Percentiles rank a stretch among this genome's conserved stretches.
Evolutionary conservation across 2,797 vertebrate genomes (phyloP).

Genomic region (Anabas testudineus): DNA sequence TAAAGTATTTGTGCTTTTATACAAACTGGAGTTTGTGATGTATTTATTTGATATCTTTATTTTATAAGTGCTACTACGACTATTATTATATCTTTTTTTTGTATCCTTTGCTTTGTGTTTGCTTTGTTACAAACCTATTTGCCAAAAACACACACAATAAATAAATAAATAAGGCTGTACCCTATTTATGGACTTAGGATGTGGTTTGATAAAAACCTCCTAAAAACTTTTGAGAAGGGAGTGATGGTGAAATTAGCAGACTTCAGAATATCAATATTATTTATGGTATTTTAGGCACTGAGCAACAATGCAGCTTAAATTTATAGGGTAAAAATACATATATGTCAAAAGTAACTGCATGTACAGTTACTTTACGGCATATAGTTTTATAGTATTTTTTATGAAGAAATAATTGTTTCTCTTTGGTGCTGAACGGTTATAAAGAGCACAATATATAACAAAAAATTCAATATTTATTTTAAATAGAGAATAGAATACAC

Average conservation of each 20-base stretch:
- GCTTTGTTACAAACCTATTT: constrained; percentile 16
- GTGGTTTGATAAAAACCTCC: not conserved
- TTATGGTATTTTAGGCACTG: not conserved
- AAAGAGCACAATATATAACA: not conserved
- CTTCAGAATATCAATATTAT: constrained; percentile 24
- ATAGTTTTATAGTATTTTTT: not conserved
- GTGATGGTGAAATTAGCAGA: constrained; percentile 17
- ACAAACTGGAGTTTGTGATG: not conserved
- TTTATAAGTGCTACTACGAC: no score
- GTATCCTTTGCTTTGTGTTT: constrained; percentile 6
- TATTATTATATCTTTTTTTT: not conserved
- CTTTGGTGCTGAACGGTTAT: constrained; percentile 16
- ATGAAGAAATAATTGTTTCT: constrained; percentile 2
- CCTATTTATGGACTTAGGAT: constrained; percentile 9
- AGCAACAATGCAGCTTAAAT: not conserved
- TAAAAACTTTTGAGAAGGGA: not conserved
- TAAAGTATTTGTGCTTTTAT: not conserved
- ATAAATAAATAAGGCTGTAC: constrained; percentile 26
- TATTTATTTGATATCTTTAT: constrained; percentile 1
- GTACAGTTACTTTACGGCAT: constrained; percentile 1
- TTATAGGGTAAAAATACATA: not conserved
- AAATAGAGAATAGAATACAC: not conserved
- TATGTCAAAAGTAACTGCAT: constrained; percentile 6
- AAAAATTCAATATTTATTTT: constrained; percentile 25
- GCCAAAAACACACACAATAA: constrained; percentile 3